Percentiles rank a stretch among this genome's conserved stretches.
phyloP scores from a whole-genome alignment of 92 coral and sea anemone genomes.

The Montipora capitata region DNA sequence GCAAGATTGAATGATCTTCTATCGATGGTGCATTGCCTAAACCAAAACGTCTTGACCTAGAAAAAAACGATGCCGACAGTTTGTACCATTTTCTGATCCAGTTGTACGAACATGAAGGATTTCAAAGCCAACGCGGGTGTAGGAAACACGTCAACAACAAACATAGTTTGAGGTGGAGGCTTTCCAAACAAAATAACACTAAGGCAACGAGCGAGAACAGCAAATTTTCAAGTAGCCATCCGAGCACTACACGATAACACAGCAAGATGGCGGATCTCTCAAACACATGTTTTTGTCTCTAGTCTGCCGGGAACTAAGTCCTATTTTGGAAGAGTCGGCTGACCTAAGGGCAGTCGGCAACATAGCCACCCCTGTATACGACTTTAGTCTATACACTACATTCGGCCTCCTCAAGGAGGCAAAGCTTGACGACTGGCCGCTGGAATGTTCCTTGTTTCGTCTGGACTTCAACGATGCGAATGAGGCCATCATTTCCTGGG shows the following conservation, averaged over 20 bases:
- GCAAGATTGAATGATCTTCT: too few relatives aligned
- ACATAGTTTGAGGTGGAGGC: too few relatives aligned
- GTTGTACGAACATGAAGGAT: too few relatives aligned
- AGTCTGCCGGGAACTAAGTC: constrained; percentile 1
- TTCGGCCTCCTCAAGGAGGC: constrained; percentile 40
- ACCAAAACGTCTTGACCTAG: too few relatives aligned
- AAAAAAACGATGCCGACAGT: too few relatives aligned
- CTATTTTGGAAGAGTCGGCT: neutral
- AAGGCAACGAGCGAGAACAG: too few relatives aligned
- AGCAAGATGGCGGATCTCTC: neutral
- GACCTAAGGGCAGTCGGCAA: constrained; percentile 33
- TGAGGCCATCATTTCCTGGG: constrained; percentile 31
- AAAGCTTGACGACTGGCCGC: constrained; percentile 54
- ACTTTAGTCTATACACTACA: constrained; percentile 24
- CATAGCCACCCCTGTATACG: constrained; percentile 64
- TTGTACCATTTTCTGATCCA: too few relatives aligned
- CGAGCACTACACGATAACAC: neutral
- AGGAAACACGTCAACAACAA: too few relatives aligned
- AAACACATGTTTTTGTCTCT: neutral
- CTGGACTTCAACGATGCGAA: constrained; percentile 42
- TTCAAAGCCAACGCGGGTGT: too few relatives aligned
- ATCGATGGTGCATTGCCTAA: too few relatives aligned
- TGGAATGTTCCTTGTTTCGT: constrained; percentile 37
- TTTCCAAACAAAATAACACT: too few relatives aligned
- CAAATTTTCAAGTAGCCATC: neutral